phyloP scores from a whole-genome alignment of 2,888 invertebrate genomes.

The Phengaris alcon region DNA sequence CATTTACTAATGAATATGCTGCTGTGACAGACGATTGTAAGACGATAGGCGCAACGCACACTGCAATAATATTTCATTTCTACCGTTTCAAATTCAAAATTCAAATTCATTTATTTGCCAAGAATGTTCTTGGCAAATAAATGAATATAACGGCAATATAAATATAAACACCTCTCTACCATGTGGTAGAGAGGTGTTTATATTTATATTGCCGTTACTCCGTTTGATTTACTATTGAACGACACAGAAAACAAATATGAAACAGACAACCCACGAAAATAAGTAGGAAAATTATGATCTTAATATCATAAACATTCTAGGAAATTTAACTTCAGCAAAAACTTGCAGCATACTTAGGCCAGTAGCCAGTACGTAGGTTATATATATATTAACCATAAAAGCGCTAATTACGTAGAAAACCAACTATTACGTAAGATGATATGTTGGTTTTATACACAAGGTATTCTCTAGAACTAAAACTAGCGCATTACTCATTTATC shows the following conservation, averaged over 20 bases:
- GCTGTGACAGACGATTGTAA: neutral
- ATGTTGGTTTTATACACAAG: neutral
- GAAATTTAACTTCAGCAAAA: neutral
- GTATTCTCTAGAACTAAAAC: neutral
- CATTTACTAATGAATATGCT: slow-evolving; percentile 5
- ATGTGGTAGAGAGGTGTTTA: too few relatives aligned
- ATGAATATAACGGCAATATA: too few relatives aligned
- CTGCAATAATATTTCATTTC: neutral
- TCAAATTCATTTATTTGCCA: too few relatives aligned
- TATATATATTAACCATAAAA: too few relatives aligned
- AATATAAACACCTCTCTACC: too few relatives aligned
- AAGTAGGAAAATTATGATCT: neutral
- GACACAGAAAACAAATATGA: too few relatives aligned
- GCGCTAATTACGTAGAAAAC: too few relatives aligned
- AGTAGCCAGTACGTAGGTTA: neutral
- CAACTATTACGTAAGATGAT: too few relatives aligned
- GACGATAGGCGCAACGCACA: neutral
- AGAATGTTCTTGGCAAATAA: too few relatives aligned
- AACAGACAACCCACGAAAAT: neutral
- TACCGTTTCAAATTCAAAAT: too few relatives aligned
- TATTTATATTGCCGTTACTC: too few relatives aligned
- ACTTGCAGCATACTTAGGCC: neutral
- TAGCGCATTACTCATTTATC: neutral
- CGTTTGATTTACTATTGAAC: too few relatives aligned
- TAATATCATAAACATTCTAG: neutral